A percentile compares a stretch with the other conserved stretches of the same genome.
Conservation (phyloP, 2,113 vertebrate genomes). For the Cyanistes caeruleus region DNA sequence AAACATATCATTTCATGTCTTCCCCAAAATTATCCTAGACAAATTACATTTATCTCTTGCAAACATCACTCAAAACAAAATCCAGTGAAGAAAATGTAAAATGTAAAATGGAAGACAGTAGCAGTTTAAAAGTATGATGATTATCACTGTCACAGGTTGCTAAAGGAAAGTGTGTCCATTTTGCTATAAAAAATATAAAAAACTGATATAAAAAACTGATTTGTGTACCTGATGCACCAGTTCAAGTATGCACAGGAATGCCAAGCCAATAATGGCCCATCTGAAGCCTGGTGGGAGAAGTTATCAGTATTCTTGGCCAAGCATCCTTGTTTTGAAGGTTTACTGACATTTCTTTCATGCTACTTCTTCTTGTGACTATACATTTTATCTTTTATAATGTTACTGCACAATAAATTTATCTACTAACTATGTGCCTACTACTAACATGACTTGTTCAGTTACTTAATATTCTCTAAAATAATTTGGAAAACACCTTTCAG, state of each 20-base stretch:
- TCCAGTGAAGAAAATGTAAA: not conserved
- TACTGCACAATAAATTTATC: not conserved
- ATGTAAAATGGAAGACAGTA: not conserved
- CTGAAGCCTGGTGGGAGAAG: not conserved
- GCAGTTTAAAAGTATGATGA: not conserved
- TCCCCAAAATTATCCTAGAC: not conserved
- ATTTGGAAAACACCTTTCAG: not conserved
- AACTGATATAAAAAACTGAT: not conserved
- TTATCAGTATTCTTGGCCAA: not conserved
- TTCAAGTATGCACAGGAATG: not conserved
- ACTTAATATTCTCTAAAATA: not conserved
- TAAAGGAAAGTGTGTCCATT: not conserved
- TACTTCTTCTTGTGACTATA: not conserved
- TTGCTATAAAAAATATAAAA: not conserved
- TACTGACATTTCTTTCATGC: not conserved
- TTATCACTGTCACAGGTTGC: not conserved
- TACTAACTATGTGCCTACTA: not conserved
- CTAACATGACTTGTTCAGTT: not conserved
- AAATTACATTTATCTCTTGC: not conserved
- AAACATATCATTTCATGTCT: not conserved
- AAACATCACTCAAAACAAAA: not conserved
- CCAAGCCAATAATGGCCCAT: not conserved
- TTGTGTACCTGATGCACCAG: not conserved
- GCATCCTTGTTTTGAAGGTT: not conserved
- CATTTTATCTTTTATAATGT: not conserved